Conservation (phyloP, 2,113 vertebrate species). For the Mustela lutreola region DNA sequence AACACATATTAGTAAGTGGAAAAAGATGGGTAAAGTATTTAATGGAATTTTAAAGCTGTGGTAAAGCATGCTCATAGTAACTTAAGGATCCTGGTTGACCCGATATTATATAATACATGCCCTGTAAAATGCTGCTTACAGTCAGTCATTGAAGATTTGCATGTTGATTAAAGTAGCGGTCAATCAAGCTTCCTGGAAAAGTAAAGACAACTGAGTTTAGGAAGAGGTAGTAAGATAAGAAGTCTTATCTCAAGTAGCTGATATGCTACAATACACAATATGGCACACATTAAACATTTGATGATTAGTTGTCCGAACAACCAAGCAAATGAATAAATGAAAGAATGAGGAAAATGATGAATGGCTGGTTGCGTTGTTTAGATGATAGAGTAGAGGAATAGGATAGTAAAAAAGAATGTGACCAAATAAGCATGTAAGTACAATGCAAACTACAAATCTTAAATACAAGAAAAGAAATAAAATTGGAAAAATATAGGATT, state of each 20-base stretch:
- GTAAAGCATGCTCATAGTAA: neutral
- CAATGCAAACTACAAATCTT: neutral
- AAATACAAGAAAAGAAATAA: conserved; percentile 36
- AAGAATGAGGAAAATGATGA: neutral
- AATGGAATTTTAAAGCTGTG: neutral
- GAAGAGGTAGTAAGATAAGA: neutral
- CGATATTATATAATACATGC: neutral
- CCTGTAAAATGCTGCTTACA: neutral
- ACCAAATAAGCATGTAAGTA: neutral
- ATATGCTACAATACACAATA: neutral
- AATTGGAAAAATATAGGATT: neutral
- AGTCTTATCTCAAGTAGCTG: neutral
- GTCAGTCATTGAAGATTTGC: neutral
- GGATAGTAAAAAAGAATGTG: neutral
- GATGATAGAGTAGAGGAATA: neutral
- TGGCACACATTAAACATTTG: neutral
- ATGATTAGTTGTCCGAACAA: neutral
- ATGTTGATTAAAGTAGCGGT: neutral
- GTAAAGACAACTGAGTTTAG: neutral
- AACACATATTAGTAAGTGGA: neutral
- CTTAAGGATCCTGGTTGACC: neutral
- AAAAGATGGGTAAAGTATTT: neutral
- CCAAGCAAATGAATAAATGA: neutral
- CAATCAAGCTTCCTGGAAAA: neutral
- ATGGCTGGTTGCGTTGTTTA: neutral